Percentiles rank a stretch among this genome's conserved stretches.
Evolutionary conservation across 2,888 invertebrate genomes (phyloP).

Genomic region (Rambutsinella grinnellia): DNA sequence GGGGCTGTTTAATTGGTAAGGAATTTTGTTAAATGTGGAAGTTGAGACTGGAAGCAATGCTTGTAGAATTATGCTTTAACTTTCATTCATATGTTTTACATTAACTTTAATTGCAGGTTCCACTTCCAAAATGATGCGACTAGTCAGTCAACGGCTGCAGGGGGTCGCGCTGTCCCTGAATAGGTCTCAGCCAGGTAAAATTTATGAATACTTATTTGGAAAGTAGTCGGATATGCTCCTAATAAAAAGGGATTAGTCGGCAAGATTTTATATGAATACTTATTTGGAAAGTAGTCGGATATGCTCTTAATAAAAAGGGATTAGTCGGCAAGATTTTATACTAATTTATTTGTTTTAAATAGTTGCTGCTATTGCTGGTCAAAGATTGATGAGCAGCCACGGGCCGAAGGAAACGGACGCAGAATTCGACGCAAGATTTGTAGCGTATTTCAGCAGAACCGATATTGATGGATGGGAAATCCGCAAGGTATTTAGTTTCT

Average conservation of each 20-base stretch:
- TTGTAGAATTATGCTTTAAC: too few species aligned
- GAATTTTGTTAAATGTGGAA: not conserved
- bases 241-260: not conserved
- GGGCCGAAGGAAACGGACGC: constrained; percentile 79
- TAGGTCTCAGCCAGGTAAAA: constrained; percentile 35
- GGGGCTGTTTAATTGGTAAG: not conserved
- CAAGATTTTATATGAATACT: not conserved
- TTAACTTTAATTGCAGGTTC: not conserved
- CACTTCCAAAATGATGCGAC: constrained; percentile 58
- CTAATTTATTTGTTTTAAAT: not conserved
- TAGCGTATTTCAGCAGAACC: constrained; percentile 84
- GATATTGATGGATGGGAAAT: constrained; percentile 97
- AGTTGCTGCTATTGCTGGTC: constrained; percentile 30
- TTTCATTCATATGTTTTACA: too few species aligned
- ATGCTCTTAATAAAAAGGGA: not conserved
- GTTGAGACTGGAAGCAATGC: too few species aligned
- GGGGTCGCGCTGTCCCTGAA: constrained; percentile 38
- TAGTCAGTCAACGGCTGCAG: constrained; percentile 52
- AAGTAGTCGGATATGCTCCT: not conserved
- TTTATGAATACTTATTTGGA: too few species aligned
- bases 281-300: not conserved
- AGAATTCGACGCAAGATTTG: constrained; percentile 87
- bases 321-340: not conserved
- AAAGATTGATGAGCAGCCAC: constrained; percentile 36
- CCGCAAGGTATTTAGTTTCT: too few species aligned